Evolutionary conservation across 2,113 vertebrate genomes (phyloP).

Genomic region (Pseudorectes ferrugineus): DNA sequence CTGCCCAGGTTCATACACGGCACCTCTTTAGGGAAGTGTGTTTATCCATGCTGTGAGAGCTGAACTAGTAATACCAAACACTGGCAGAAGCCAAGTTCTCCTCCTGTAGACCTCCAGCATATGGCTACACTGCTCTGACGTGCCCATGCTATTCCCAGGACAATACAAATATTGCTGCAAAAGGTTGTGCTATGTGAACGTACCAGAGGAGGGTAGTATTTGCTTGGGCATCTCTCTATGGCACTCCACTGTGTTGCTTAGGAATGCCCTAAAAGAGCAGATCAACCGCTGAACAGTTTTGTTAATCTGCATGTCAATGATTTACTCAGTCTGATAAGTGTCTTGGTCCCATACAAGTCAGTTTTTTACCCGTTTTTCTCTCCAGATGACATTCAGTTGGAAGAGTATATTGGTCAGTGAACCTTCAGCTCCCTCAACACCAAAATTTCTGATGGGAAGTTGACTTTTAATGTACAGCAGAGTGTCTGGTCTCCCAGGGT

Average conservation of each 20-base stretch:
- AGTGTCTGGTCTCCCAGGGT: neutral
- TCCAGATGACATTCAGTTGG: neutral
- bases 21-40: rapidly evolving
- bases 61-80: neutral
- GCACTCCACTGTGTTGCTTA: neutral
- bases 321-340: neutral
- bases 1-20: rapidly evolving
- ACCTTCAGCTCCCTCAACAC: neutral
- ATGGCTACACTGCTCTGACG: neutral
- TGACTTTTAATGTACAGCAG: neutral
- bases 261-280: conserved; percentile 8
- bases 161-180: neutral
- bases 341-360: neutral
- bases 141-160: neutral
- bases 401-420: neutral
- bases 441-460: neutral
- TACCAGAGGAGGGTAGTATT: conserved; percentile 64
- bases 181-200: conserved; percentile 35
- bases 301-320: neutral
- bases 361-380: neutral
- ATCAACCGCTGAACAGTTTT: neutral
- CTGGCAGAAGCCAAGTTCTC: neutral
- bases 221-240: conserved; percentile 40
- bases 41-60: neutral
- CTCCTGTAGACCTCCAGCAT: neutral